Conservation (phyloP, 2,888 invertebrate species). For the Dioctria linearis region DNA sequence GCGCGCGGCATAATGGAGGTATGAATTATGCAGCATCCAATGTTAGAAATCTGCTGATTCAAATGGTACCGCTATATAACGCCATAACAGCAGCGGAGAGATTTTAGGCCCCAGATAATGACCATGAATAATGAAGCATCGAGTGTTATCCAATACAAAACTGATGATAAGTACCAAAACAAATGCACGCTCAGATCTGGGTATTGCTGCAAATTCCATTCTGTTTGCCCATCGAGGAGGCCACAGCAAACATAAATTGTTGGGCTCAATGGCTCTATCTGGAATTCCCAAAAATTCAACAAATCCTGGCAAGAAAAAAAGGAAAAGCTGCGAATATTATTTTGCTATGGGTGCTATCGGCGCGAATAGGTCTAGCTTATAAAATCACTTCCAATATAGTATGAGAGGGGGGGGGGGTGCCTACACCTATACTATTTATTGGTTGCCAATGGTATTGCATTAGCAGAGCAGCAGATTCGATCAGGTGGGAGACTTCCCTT, state of each 20-base stretch:
- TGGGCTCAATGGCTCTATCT: slow-evolving; percentile 15
- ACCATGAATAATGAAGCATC: slow-evolving; percentile 39
- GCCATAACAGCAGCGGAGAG: background rate
- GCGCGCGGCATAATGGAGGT: background rate
- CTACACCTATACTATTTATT: no score
- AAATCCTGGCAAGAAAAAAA: background rate
- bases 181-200: slow-evolving; percentile 29
- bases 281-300: background rate
- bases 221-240: slow-evolving; percentile 16
- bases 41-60: slow-evolving; percentile 30
- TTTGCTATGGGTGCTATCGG: background rate
- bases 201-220: background rate
- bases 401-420: no score
- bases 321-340: slow-evolving; percentile 20
- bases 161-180: slow-evolving; percentile 41
- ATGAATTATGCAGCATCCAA: slow-evolving; percentile 26
- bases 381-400: background rate
- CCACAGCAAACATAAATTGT: slow-evolving; percentile 25
- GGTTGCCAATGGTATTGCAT: no score
- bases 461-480: no score
- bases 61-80: background rate
- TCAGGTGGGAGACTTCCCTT: background rate
- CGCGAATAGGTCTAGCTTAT: slow-evolving; percentile 3
- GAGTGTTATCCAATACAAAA: slow-evolving; percentile 34
- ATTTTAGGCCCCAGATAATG: slow-evolving; percentile 26